Conservation (phyloP, 2,113 vertebrate genomes). For the Petroica traversi region DNA sequence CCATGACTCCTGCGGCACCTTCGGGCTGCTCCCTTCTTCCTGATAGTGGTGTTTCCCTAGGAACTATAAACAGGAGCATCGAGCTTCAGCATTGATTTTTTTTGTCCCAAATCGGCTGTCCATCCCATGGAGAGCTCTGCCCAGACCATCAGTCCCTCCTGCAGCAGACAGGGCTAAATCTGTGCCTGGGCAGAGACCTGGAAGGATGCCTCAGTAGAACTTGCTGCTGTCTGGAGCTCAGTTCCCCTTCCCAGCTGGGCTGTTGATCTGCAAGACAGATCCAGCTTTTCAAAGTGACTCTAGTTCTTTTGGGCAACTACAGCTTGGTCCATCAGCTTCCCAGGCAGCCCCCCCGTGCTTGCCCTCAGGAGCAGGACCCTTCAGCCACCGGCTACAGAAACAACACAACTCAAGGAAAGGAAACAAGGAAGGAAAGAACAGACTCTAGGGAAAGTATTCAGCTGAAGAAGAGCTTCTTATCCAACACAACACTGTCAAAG, state of each 20-base stretch:
- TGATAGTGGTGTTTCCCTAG: background rate
- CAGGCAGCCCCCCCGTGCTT: background rate
- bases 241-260: background rate
- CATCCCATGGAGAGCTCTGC: rapidly evolving
- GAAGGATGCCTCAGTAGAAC: background rate
- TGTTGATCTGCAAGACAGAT: background rate
- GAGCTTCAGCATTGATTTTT: rapidly evolving
- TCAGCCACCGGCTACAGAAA: background rate
- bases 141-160: background rate
- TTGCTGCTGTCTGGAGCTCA: background rate
- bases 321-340: background rate
- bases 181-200: background rate
- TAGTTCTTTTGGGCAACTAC: background rate
- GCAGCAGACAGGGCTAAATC: background rate
- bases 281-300: background rate
- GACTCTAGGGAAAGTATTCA: background rate
- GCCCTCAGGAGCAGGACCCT: background rate
- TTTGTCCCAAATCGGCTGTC: too few relatives aligned
- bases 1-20: background rate
- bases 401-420: background rate
- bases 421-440: background rate
- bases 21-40: background rate
- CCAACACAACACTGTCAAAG: background rate
- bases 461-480: background rate
- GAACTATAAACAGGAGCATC: rapidly evolving